phyloP scores from a whole-genome alignment of 2,113 vertebrate species.

The Petrocephalus microphthalmus region DNA sequence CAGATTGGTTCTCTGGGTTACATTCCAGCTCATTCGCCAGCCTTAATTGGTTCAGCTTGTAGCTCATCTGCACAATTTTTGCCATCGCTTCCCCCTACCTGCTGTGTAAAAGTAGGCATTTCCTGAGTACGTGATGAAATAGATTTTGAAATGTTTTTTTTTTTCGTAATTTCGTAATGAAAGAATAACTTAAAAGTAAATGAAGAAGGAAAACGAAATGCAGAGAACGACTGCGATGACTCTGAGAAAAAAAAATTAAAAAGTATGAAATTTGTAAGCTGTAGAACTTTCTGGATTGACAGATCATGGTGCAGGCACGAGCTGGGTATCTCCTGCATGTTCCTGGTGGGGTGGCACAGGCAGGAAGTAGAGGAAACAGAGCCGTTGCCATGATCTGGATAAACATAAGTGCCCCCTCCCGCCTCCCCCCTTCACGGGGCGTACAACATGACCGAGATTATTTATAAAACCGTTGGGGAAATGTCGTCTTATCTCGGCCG shows the following conservation, averaged over 20 bases:
- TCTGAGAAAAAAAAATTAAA: no score
- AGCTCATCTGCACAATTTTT: background rate
- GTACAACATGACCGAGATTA: background rate
- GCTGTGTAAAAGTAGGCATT: background rate
- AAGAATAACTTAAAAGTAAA: background rate
- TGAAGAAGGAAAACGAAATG: background rate
- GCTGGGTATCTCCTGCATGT: background rate
- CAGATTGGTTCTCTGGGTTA: background rate
- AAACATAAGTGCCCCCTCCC: background rate
- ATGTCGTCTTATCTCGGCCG: conserved; percentile 20
- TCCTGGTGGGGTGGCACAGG: background rate
- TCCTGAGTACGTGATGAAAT: background rate
- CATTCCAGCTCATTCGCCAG: background rate
- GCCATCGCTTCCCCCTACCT: background rate
- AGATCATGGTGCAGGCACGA: no score
- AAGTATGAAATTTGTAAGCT: background rate
- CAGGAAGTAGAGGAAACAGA: conserved; percentile 15
- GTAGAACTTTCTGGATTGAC: background rate
- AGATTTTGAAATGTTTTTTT: background rate
- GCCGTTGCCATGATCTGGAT: background rate
- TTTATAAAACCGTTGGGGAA: conserved; percentile 21
- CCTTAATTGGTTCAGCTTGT: background rate
- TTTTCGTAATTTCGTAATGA: background rate
- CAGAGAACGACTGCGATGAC: background rate
- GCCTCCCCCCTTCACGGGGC: no score